Percentiles rank a stretch among this genome's conserved stretches.
These are phyloP conservation scores for Caenorhabditis panamensis DNA, from an alignment of 2,888 invertebrate genomes.

Conservation along the genomic window DNA sequence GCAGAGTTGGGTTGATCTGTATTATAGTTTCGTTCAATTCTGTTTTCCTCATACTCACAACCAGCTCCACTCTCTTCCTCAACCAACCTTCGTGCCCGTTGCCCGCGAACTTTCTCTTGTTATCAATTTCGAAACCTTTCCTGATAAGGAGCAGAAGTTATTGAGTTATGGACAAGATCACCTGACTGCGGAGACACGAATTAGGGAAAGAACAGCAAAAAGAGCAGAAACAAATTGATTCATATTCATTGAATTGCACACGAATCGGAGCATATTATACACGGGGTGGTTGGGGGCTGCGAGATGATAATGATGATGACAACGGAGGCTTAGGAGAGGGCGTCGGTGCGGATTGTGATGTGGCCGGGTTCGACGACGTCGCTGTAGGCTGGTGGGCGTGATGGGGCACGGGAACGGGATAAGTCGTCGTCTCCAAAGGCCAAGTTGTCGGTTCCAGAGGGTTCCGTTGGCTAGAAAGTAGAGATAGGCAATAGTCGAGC, in stretches of 20 bases:
- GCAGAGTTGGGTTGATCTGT: background rate
- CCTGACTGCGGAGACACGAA: slow-evolving; percentile 17
- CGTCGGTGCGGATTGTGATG: slow-evolving; percentile 39
- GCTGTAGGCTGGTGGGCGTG: slow-evolving; percentile 54
- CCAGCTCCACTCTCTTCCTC: background rate
- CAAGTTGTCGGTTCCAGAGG: slow-evolving; percentile 19
- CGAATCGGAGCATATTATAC: slow-evolving; percentile 16
- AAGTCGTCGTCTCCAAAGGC: slow-evolving; percentile 29
- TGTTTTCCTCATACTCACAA: background rate
- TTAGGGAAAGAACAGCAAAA: background rate
- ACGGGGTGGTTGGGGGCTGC: background rate
- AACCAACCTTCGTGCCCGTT: background rate
- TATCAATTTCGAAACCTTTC: slow-evolving; percentile 1
- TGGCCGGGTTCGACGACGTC: slow-evolving; percentile 49
- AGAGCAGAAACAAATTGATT: slow-evolving; percentile 18
- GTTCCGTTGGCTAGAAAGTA: background rate
- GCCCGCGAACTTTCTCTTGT: slow-evolving; percentile 12
- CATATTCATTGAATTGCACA: slow-evolving; percentile 42
- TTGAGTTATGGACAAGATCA: slow-evolving; percentile 28
- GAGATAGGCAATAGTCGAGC: background rate
- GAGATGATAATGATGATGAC: background rate
- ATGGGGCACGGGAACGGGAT: slow-evolving; percentile 25
- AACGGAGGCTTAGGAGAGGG: slow-evolving; percentile 23
- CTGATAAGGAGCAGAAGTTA: slow-evolving; percentile 11
- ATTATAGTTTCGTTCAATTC: background rate